These are phyloP conservation scores for Burhinus bistriatus DNA, from an alignment of 2,113 vertebrate species.

Conservation along the genomic window DNA sequence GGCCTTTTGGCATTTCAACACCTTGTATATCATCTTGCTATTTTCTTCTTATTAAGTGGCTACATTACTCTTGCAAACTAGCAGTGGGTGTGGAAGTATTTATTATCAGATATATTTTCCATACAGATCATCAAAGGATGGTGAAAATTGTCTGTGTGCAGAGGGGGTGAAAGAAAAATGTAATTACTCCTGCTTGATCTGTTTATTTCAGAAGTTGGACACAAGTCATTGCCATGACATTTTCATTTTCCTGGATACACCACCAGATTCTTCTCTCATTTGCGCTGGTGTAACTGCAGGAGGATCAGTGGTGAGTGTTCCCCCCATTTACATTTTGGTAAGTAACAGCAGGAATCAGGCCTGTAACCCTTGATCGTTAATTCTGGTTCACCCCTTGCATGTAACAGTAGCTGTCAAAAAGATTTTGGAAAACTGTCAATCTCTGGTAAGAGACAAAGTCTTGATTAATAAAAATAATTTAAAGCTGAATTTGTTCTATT, in stretches of 20 bases:
- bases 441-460: conserved; percentile 65
- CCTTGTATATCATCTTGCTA: neutral
- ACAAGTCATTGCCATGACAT: conserved; percentile 52
- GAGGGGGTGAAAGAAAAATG: conserved; percentile 34
- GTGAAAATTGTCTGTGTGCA: neutral
- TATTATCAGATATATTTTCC: neutral
- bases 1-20: neutral
- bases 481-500: conserved; percentile 59
- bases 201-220: conserved; percentile 69
- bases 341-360: conserved; percentile 10
- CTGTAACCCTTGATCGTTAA: conserved; percentile 48
- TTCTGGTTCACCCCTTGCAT: conserved; percentile 54
- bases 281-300: neutral
- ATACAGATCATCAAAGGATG: conserved; percentile 6
- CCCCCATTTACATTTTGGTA: neutral
- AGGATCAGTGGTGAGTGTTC: neutral
- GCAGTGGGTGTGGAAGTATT: neutral
- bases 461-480: conserved; percentile 72
- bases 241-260: conserved; percentile 60
- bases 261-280: conserved; percentile 10
- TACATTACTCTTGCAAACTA: neutral
- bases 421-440: conserved; percentile 64
- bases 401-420: conserved; percentile 64
- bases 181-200: conserved; percentile 65
- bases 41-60: neutral